A percentile compares a stretch with the other conserved stretches of the same genome.
phyloP scores from a whole-genome alignment of 2,888 invertebrate genomes.

The Pachliopta kotzebuea region DNA sequence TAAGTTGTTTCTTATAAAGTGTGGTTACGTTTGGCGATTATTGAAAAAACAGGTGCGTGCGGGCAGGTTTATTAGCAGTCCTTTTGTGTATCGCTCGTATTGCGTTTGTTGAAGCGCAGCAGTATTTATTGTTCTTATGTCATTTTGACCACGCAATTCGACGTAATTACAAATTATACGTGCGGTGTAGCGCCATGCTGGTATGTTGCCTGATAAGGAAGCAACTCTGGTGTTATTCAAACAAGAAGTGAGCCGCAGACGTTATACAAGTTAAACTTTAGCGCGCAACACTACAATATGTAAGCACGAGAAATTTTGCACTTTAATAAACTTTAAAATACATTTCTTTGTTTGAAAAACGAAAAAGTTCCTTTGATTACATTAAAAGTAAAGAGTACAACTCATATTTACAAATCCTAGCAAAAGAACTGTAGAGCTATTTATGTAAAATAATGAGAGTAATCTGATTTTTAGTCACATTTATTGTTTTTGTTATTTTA shows the following conservation, averaged over 20 bases:
- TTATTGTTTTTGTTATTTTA: too few relatives aligned
- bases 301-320: too few relatives aligned
- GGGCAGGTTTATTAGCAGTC: slow-evolving; percentile 49
- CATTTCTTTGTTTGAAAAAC: too few relatives aligned
- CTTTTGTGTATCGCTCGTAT: slow-evolving; percentile 40
- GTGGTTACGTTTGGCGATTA: slow-evolving; percentile 19
- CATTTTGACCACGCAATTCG: slow-evolving; percentile 72
- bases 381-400: too few relatives aligned
- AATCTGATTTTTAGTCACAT: too few relatives aligned
- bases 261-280: slow-evolving; percentile 27
- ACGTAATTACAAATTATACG: slow-evolving; percentile 74
- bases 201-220: slow-evolving; percentile 40
- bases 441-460: too few relatives aligned
- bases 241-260: slow-evolving; percentile 50
- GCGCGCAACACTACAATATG: neutral
- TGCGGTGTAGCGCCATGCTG: slow-evolving; percentile 46
- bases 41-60: slow-evolving; percentile 43
- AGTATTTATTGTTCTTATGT: slow-evolving; percentile 66
- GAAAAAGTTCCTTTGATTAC: too few relatives aligned
- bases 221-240: slow-evolving; percentile 51
- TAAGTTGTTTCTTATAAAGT: too few relatives aligned
- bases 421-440: too few relatives aligned
- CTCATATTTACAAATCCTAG: too few relatives aligned
- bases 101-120: slow-evolving; percentile 50
- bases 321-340: too few relatives aligned